These are phyloP conservation scores for Belgica antarctica DNA, from an alignment of 2,888 invertebrate species.

Conservation along the genomic window DNA sequence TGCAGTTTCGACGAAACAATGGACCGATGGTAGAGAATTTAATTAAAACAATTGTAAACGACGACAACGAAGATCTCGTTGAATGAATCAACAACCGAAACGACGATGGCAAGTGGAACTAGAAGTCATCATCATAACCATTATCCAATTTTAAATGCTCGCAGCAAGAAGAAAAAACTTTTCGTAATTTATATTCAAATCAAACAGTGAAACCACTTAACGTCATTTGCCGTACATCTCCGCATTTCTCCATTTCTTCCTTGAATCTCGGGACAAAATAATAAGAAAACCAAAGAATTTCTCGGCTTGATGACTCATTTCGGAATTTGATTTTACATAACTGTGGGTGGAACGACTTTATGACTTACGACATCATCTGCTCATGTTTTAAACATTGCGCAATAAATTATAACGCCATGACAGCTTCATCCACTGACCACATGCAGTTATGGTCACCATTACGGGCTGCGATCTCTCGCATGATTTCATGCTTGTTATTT, in stretches of 20 bases:
- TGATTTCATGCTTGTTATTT: constrained; percentile 32
- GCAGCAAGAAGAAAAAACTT: constrained; percentile 24
- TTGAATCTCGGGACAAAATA: neutral
- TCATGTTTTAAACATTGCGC: constrained; percentile 39
- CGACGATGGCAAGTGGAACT: neutral
- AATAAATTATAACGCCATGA: constrained; percentile 36
- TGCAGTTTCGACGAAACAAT: constrained; percentile 28
- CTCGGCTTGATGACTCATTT: neutral
- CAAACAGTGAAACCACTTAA: constrained; percentile 44
- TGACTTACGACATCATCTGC: constrained; percentile 10
- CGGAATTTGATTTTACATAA: neutral
- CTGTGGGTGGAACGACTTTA: too few relatives aligned
- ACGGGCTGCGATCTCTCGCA: neutral
- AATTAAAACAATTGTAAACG: constrained; percentile 41
- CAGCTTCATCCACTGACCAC: neutral
- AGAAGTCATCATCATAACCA: constrained; percentile 25
- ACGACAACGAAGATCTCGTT: constrained; percentile 11
- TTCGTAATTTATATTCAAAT: constrained; percentile 44
- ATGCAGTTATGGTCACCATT: constrained; percentile 4
- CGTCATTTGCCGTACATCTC: constrained; percentile 37
- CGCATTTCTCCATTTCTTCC: neutral
- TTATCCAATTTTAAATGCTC: constrained; percentile 36
- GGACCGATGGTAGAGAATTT: constrained; percentile 36
- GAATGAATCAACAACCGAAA: constrained; percentile 12
- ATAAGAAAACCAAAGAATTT: neutral